Evolutionary conservation across 2,797 vertebrate species (phyloP).

Genomic region (Chaetodon trifasciatus): DNA sequence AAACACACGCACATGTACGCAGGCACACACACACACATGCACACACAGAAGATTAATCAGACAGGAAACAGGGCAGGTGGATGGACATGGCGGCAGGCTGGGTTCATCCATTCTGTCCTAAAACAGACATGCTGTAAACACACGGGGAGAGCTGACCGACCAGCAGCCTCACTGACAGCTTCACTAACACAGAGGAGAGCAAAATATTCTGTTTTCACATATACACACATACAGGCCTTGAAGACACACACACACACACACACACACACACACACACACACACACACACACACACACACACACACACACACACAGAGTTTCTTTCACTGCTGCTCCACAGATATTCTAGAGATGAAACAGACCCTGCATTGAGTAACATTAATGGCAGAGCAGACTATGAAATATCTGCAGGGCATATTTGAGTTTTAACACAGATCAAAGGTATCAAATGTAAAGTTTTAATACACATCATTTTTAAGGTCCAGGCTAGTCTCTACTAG

Average conservation of each 20-base stretch:
- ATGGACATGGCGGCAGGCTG: constrained; percentile 73
- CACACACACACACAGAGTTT: background rate
- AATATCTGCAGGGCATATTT: constrained; percentile 4
- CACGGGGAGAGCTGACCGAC: constrained; percentile 49
- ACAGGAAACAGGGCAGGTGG: constrained; percentile 77
- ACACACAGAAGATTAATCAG: constrained; percentile 73
- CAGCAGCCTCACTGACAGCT: constrained; percentile 42
- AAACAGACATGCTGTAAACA: constrained; percentile 79
- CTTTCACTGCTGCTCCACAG: constrained; percentile 2
- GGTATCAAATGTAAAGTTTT: background rate
- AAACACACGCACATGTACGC: constrained; percentile 41
- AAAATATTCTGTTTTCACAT: constrained; percentile 24
- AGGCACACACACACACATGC: constrained; percentile 34
- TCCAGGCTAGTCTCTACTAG: background rate
- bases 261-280: background rate
- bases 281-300: too few species aligned
- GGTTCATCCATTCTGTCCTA: constrained; percentile 77
- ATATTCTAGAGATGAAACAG: constrained; percentile 31
- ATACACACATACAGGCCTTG: constrained; percentile 3
- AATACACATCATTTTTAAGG: background rate
- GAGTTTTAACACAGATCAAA: constrained; percentile 5
- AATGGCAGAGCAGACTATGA: constrained; percentile 11
- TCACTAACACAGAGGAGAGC: constrained; percentile 26
- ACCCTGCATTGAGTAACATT: constrained; percentile 19
- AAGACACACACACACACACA: constrained; percentile 22